A percentile compares a stretch with the other conserved stretches of the same genome.
phyloP scores from a whole-genome alignment of 2,888 invertebrate species.

The Antitype chi region DNA sequence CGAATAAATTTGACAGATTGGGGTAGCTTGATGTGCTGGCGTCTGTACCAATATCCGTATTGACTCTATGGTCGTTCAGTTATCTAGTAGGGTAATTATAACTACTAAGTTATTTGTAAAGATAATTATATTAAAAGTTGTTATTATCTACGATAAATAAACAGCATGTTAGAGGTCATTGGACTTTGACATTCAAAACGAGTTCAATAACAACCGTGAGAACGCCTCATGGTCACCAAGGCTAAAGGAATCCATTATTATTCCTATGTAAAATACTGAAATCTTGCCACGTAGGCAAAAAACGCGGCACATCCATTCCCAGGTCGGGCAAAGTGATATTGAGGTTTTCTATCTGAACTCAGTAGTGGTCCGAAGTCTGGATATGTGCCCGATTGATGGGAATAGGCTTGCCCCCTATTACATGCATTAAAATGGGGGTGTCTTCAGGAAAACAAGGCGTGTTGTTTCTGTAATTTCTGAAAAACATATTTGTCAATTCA shows the following conservation, averaged over 20 bases:
- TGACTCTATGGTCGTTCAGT: background rate
- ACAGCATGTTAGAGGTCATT: background rate
- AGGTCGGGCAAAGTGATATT: no score
- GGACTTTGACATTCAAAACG: conserved; percentile 6
- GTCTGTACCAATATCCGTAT: background rate
- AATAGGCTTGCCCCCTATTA: no score
- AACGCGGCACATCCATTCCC: no score
- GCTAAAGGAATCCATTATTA: background rate
- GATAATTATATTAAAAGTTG: background rate
- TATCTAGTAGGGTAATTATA: background rate
- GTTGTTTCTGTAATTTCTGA: background rate
- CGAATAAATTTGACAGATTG: no score
- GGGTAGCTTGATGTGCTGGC: no score
- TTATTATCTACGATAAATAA: background rate
- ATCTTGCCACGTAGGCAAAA: background rate
- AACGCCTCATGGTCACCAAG: background rate
- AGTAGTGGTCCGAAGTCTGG: no score
- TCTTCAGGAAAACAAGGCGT: no score
- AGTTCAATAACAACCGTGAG: background rate
- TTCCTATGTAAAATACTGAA: background rate
- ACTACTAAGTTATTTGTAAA: background rate
- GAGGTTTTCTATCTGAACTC: no score
- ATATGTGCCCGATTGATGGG: no score
- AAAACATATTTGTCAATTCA: background rate
- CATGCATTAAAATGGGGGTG: no score